These are phyloP conservation scores for Isoperla grammatica DNA, from an alignment of 2,888 invertebrate genomes.

Conservation along the genomic window DNA sequence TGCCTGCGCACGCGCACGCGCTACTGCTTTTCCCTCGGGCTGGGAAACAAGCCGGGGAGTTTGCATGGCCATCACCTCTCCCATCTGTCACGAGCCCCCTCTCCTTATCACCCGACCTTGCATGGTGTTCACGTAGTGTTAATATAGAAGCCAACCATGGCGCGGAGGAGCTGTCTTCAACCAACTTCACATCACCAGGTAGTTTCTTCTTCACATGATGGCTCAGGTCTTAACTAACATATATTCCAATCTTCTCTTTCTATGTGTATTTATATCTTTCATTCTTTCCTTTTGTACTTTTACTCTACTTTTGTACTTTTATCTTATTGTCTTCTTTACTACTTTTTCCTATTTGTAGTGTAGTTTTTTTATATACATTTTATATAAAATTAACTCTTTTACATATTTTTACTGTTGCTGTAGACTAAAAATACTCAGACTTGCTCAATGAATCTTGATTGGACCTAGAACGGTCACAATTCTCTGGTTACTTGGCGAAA, in stretches of 20 bases:
- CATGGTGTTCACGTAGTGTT: too few species aligned
- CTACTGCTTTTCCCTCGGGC: too few species aligned
- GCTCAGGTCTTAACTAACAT: not conserved
- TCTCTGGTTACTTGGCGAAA: too few species aligned
- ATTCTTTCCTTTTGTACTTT: slow-evolving; percentile 32
- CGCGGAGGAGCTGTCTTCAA: not conserved
- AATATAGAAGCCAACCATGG: too few species aligned
- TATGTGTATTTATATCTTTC: slow-evolving; percentile 34
- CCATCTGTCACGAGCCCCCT: too few species aligned
- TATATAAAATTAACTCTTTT: not conserved
- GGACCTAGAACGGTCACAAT: too few species aligned
- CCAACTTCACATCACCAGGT: slow-evolving; percentile 3
- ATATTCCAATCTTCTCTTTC: slow-evolving; percentile 28
- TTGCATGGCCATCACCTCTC: too few species aligned
- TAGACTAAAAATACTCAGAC: not conserved
- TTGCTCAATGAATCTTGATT: too few species aligned
- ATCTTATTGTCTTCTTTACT: slow-evolving; percentile 31
- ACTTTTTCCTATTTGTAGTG: slow-evolving; percentile 21
- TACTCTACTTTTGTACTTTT: slow-evolving; percentile 33
- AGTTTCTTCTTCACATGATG: not conserved
- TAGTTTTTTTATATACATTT: slow-evolving; percentile 13
- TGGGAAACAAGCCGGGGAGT: too few species aligned
- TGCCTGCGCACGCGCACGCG: too few species aligned
- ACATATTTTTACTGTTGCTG: not conserved
- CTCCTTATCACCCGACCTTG: too few species aligned